Base-by-base conservation (phyloP, 2,113 vertebrate genomes). In the Dromas ardeola region DNA sequence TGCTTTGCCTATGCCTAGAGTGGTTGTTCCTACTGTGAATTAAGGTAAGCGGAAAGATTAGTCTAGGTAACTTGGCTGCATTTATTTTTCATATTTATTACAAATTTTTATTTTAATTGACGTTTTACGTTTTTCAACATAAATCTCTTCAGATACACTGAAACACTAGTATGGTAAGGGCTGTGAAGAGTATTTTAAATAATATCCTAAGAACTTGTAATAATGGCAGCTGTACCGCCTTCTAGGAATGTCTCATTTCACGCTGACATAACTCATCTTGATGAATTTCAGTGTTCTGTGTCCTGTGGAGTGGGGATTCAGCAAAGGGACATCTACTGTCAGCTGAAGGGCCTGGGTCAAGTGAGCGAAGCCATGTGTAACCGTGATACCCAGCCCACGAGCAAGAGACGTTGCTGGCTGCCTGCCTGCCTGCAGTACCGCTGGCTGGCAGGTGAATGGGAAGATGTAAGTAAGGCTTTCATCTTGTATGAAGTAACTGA, bases 261-360 rank as follows among this genome's bases (percentile, higher is more conserved):
- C 52, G 16, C 23, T 11, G 59, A 47, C 47, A 1, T 50, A 17
- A 25, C 12, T 55, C 20, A 40, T 73, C 78, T 53, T 50, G 38
- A 15, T 93, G 72, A 7, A 80, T 97, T 88, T 42, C 23, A 99
- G 99, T 99, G 99, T 72, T 99, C 99, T 17, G 98, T 97, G 40
- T 99, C 98, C 93, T 99, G 99, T 76, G 99, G 99, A 32, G 92
- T 88, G 6, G 99, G 99, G 38, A 81, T 98, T 65, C 99, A 99
- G 97, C 98, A 91, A 13, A 98, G 99, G 61, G 98, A 99, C 2
- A 65, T 99, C 61, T 99, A 98, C 97, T 99, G 99, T 79, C 96
- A 98, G 74, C 95, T 98, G 27, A 98, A 98, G 93, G 98, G 98
- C 32, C 30, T 90, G 5, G 99, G 99, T 10, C 96, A 18, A 22